Conservation (phyloP, 2,113 vertebrate species). For the Aleadryas rufinucha region DNA sequence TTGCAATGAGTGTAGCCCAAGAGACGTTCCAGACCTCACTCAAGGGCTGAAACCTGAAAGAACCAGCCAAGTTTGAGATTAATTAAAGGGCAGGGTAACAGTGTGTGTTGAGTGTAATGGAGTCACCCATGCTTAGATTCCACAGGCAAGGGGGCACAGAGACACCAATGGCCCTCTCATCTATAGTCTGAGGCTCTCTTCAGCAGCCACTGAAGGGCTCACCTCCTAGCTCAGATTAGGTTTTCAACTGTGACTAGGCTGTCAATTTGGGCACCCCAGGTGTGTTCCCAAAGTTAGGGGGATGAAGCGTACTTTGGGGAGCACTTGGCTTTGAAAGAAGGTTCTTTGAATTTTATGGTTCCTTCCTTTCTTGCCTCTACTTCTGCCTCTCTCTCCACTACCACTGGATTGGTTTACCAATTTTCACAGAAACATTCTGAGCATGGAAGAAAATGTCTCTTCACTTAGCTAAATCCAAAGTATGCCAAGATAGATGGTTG, state of each 20-base stretch:
- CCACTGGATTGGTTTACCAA: neutral
- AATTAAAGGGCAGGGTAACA: neutral
- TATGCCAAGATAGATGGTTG: neutral
- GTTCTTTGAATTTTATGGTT: neutral
- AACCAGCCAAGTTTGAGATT: neutral
- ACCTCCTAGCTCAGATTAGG: neutral
- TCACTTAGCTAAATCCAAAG: neutral
- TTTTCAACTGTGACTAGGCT: neutral
- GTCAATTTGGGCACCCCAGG: neutral
- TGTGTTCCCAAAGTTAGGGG: neutral
- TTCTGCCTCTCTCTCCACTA: neutral
- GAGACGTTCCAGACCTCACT: neutral
- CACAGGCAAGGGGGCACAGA: neutral
- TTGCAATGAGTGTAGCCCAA: neutral
- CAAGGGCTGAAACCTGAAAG: neutral
- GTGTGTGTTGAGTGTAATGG: neutral
- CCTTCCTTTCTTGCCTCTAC: neutral
- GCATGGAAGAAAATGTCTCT: neutral
- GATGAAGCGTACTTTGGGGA: neutral
- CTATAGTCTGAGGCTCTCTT: neutral
- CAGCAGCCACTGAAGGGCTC: neutral
- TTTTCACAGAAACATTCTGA: neutral
- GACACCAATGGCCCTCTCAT: accelerated
- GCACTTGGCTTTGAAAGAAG: neutral
- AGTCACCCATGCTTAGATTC: neutral